These are phyloP conservation scores for Cyprinus carpio DNA, from an alignment of 2,113 vertebrate genomes.

Conservation along the genomic window DNA sequence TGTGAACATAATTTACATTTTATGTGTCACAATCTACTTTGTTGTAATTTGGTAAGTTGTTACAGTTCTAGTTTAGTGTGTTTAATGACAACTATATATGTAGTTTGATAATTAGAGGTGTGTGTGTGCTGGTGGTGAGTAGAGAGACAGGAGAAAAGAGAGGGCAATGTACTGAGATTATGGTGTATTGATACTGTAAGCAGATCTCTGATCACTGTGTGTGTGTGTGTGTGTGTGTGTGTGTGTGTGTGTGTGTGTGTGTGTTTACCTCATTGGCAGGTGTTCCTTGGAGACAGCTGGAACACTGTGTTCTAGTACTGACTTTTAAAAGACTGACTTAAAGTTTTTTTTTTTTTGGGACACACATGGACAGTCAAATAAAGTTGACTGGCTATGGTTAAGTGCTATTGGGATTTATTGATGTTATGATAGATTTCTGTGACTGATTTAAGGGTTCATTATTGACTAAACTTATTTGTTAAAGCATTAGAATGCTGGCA, in stretches of 20 bases:
- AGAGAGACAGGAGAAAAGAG: neutral
- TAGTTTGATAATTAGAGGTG: neutral
- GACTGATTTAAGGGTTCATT: neutral
- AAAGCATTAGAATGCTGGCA: neutral
- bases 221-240: conserved; percentile 27
- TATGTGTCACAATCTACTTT: too few species aligned
- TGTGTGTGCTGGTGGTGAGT: neutral
- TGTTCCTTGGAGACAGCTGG: conserved; percentile 36
- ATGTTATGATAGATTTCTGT: neutral
- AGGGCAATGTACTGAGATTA: neutral
- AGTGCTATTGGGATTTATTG: neutral
- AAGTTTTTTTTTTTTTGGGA: neutral
- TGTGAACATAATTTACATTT: too few species aligned
- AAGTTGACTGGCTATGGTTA: neutral
- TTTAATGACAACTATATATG: neutral
- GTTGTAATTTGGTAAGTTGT: too few species aligned
- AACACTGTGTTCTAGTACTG: conserved; percentile 26
- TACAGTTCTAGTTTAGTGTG: neutral
- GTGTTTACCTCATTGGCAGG: conserved; percentile 5
- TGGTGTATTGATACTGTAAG: conserved; percentile 29
- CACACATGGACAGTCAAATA: neutral
- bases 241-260: conserved; percentile 7
- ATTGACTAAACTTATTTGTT: neutral
- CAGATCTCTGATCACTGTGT: neutral
- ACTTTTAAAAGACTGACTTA: conserved; percentile 7